Conservation (phyloP, 2,113 vertebrate species). For the Pipra filicauda region DNA sequence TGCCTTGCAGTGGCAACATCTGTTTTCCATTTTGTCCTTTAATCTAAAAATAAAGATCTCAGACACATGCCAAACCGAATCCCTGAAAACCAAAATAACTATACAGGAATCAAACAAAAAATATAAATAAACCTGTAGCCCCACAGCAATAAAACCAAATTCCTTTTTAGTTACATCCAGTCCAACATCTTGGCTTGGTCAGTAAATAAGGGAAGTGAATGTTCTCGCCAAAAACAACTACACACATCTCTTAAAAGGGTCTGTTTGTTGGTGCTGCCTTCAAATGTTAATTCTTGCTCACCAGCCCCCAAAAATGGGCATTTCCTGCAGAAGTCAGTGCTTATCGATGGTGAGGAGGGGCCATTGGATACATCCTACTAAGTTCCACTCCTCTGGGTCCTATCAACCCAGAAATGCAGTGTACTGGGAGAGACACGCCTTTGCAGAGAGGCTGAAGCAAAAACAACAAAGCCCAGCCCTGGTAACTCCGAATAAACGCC, state of each 20-base stretch:
- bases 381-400: not conserved
- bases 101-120: constrained; percentile 40
- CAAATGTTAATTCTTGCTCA: not conserved
- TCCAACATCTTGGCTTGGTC: constrained; percentile 14
- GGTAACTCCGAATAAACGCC: not conserved
- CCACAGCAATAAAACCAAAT: constrained; percentile 48
- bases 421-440: not conserved
- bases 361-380: not conserved
- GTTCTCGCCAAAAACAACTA: constrained; percentile 4
- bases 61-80: constrained; percentile 59
- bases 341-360: not conserved
- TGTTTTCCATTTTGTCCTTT: constrained; percentile 61
- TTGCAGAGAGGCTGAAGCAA: not conserved
- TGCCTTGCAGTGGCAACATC: constrained; percentile 32
- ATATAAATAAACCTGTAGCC: constrained; percentile 63
- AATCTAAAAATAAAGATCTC: constrained; percentile 64
- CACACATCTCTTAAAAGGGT: not conserved
- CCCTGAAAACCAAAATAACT: constrained; percentile 67
- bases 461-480: constrained; percentile 40
- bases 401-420: not conserved
- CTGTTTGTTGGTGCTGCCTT: not conserved
- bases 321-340: not conserved
- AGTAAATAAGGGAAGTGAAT: constrained; percentile 27
- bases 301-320: not conserved
- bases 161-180: constrained; percentile 48